Conservation (phyloP, 2,113 vertebrate species). For the Prochilodus magdalenae region DNA sequence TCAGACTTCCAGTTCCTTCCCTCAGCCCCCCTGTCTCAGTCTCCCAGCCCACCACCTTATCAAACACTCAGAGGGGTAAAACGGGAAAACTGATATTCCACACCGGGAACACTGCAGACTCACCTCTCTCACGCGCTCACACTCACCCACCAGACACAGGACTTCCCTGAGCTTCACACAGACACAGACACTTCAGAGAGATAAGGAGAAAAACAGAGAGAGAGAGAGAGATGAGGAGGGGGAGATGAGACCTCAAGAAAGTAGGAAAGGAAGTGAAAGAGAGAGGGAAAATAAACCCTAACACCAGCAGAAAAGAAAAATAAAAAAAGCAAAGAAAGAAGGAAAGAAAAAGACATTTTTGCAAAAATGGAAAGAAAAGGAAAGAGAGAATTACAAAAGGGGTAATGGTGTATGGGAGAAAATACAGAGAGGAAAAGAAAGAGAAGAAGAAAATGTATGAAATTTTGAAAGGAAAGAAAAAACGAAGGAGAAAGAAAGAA, state of each 20-base stretch:
- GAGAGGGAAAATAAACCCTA: not conserved
- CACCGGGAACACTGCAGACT: not conserved
- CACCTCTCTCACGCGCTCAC: not conserved
- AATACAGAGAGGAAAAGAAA: too few relatives aligned
- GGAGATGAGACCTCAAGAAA: not conserved
- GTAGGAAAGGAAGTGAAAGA: not conserved
- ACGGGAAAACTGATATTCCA: constrained; percentile 14
- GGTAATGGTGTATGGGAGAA: too few relatives aligned
- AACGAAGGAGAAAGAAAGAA: not conserved
- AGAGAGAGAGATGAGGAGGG: not conserved
- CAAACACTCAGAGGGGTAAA: constrained; percentile 1
- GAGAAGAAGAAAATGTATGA: too few relatives aligned
- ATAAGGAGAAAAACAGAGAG: not conserved
- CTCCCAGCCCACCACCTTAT: constrained; percentile 24
- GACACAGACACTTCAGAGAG: not conserved
- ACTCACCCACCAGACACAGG: not conserved
- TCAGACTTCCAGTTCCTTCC: constrained; percentile 39
- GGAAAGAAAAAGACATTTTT: not conserved
- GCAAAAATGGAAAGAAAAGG: too few relatives aligned
- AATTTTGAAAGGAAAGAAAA: too few relatives aligned
- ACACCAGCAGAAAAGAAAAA: too few relatives aligned
- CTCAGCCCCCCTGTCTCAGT: constrained; percentile 30
- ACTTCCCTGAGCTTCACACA: not conserved
- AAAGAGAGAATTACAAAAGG: too few relatives aligned
- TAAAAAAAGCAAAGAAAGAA: not conserved